Evolutionary conservation across 1,140 invertebrate genomes (phyloP).

Genomic region (Hylaeus volcanicus): DNA sequence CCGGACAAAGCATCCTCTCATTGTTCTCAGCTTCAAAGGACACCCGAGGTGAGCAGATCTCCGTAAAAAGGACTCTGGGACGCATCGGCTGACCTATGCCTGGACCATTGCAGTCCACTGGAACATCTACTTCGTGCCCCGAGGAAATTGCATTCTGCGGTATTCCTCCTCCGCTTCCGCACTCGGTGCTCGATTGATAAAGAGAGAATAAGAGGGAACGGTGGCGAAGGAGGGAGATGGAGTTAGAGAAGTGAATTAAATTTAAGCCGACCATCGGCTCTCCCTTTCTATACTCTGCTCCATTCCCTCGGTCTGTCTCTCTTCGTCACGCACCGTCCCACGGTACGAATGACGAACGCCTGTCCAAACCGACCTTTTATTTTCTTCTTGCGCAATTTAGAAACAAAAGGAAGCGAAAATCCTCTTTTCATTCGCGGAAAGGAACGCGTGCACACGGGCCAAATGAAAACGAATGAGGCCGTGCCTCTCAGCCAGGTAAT

Average conservation of each 20-base stretch:
- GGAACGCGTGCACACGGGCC: background rate
- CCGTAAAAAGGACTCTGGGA: slow-evolving; percentile 1
- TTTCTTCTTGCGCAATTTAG: slow-evolving; percentile 43
- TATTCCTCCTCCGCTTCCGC: slow-evolving; percentile 45
- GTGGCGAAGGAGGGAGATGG: background rate
- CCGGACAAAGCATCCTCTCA: background rate
- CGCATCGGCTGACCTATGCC: background rate
- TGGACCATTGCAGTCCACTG: slow-evolving; percentile 35
- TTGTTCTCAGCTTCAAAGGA: slow-evolving; percentile 1
- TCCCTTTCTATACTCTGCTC: slow-evolving; percentile 19
- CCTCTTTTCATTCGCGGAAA: background rate
- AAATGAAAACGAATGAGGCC: slow-evolving; percentile 38
- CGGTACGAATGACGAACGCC: slow-evolving; percentile 4
- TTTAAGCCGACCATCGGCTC: slow-evolving; percentile 51
- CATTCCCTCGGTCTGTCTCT: slow-evolving; percentile 32
- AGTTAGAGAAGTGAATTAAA: slow-evolving; percentile 63
- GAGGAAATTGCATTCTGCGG: slow-evolving; percentile 67
- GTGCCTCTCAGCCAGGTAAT: slow-evolving; percentile 38
- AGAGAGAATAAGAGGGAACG: slow-evolving; percentile 53
- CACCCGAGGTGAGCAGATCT: slow-evolving; percentile 1
- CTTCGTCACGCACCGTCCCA: slow-evolving; percentile 15
- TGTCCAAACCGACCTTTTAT: slow-evolving; percentile 19
- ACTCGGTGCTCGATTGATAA: slow-evolving; percentile 46
- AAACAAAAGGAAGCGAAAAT: slow-evolving; percentile 51
- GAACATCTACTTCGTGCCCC: slow-evolving; percentile 50